Base-by-base conservation (phyloP, 2,888 invertebrate species). In the Neuroscelio doddi region DNA sequence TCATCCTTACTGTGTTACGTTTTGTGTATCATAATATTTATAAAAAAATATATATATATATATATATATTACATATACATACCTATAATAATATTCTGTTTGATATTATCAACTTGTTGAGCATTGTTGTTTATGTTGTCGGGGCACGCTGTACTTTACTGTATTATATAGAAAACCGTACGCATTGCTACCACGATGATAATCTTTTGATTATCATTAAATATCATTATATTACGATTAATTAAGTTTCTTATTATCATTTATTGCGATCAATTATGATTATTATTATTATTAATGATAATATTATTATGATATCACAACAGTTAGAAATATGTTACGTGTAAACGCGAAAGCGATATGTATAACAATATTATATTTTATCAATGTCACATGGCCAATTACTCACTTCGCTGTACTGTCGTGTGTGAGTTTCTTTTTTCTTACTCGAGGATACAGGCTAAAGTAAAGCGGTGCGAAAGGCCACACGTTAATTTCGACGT, bases 91-190 rank as follows among this genome's bases (percentile, higher is more conserved):
- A 65, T 81, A 80, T 82, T 82, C 80, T 81, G 82, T 83, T 83
- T 81, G 78, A 83, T 82, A 83, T 83, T 82, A 83, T 82, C 79
- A 73, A 73, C 80, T 81, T 83, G 83, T 82, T 82, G 76, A 83
- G 76, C 80, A 74, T 83, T 83, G 80, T 82, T 82, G 82, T 81
- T 83, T 83, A 80, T 78, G 80, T 81, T 82, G 76, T 79, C 74
- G 77, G 72, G 82, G 83, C 83, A 81, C 79, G 72, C 77, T 83
- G 83, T 83, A 83, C 83, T 83, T 82, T 80, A 83, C 68, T 83
- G 82, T 83, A 82, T 79, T 75, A 78, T 73, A 73, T 52, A 64
- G 64, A 56, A 64, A 67, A 69, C 56, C 59, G 49, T 59, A 59
- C 58, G 47, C 59, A 71, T 74, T 73, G 59, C 58, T 61, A 73